phyloP scores from a whole-genome alignment of 2,113 vertebrate species.

The Pica pica region DNA sequence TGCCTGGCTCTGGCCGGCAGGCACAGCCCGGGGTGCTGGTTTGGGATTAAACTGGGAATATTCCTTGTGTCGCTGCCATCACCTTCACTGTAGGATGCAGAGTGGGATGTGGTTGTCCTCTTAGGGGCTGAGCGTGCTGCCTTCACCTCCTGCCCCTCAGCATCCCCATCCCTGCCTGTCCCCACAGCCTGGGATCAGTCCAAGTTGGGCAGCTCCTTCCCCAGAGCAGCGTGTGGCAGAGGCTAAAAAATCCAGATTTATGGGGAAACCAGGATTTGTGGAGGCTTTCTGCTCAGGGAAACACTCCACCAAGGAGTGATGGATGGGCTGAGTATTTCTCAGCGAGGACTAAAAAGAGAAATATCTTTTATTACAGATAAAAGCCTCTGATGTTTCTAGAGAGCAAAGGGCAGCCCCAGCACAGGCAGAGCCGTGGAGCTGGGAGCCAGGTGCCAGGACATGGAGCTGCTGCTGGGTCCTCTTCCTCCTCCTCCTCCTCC shows the following conservation, averaged over 20 bases:
- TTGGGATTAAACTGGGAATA: not conserved
- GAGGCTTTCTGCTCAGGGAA: not conserved
- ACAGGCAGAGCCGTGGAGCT: fast-evolving
- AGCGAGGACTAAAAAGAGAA: conserved; percentile 33
- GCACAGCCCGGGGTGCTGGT: not conserved
- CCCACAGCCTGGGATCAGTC: fast-evolving
- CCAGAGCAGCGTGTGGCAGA: not conserved
- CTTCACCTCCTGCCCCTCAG: not conserved
- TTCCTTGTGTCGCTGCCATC: fast-evolving
- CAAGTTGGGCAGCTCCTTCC: not conserved
- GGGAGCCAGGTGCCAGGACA: not conserved
- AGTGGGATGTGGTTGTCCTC: fast-evolving
- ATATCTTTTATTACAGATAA: conserved; percentile 50
- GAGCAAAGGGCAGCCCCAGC: not conserved
- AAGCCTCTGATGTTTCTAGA: conserved; percentile 19
- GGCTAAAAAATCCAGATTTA: not conserved
- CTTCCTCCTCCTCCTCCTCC: not conserved
- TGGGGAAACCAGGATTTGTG: not conserved
- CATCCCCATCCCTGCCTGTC: not conserved
- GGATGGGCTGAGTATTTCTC: fast-evolving
- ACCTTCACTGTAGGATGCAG: fast-evolving
- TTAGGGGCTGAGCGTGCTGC: not conserved
- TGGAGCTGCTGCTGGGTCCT: not conserved
- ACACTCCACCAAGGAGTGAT: fast-evolving
- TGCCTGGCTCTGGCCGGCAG: not conserved